A percentile compares a stretch with the other conserved stretches of the same genome.
Conservation (phyloP, 2,888 invertebrate species). For the Nemoura dubitans region DNA sequence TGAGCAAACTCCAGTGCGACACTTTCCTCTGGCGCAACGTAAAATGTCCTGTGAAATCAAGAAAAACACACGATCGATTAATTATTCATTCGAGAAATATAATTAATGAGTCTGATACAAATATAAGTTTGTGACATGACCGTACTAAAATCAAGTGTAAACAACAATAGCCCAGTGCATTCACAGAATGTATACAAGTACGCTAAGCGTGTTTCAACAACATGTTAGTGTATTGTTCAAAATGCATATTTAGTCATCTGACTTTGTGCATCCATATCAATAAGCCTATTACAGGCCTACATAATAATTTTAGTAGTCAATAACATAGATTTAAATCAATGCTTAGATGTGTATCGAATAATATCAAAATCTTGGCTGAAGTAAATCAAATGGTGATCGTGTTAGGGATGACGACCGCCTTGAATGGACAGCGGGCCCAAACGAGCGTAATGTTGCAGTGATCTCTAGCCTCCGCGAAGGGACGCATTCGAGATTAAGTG, state of each 20-base stretch:
- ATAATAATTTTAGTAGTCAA: constrained; percentile 33
- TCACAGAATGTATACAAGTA: constrained; percentile 2
- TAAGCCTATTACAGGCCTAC: constrained; percentile 37
- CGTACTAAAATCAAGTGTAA: not conserved
- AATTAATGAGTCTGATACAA: constrained; percentile 43
- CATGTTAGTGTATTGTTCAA: not conserved
- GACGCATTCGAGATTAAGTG: no score
- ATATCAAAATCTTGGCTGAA: not conserved
- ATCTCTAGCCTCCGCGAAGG: no score
- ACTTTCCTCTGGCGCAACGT: not conserved
- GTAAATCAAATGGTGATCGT: not conserved
- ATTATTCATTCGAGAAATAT: constrained; percentile 41
- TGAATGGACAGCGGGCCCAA: no score
- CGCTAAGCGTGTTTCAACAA: not conserved
- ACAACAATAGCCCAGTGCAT: constrained; percentile 32
- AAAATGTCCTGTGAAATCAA: not conserved
- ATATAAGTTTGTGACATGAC: constrained; percentile 39
- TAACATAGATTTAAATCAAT: constrained; percentile 18
- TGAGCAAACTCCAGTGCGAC: not conserved
- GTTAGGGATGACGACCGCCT: not conserved
- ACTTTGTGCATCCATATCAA: constrained; percentile 8
- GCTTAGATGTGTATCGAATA: not conserved
- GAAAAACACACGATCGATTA: constrained; percentile 32
- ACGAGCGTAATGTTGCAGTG: no score
- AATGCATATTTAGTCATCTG: not conserved